Evolutionary conservation across 2,888 invertebrate species (phyloP).

Genomic region (Boloria euphrosyne): DNA sequence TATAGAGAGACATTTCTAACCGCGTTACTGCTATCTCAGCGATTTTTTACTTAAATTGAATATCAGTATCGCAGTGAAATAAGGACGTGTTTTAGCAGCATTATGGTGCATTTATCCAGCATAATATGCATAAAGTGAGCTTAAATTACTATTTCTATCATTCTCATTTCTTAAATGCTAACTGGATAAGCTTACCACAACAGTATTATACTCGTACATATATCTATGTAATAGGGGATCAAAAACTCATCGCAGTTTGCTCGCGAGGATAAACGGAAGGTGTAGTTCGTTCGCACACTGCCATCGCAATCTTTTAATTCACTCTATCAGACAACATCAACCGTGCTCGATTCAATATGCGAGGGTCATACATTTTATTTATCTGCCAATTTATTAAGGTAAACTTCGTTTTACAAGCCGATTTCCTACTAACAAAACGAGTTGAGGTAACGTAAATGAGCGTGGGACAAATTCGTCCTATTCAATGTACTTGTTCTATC

Average conservation of each 20-base stretch:
- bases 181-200: background rate
- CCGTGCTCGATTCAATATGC: slow-evolving; percentile 39
- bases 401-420: background rate
- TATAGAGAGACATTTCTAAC: background rate
- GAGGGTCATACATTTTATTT: slow-evolving; percentile 41
- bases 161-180: background rate
- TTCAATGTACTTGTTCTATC: slow-evolving; percentile 22
- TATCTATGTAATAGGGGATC: slow-evolving; percentile 11
- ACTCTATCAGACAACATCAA: slow-evolving; percentile 54
- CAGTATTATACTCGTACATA: background rate
- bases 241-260: slow-evolving; percentile 24
- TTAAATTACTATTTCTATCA: slow-evolving; percentile 8
- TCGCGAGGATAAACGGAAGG: slow-evolving; percentile 48
- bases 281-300: slow-evolving; percentile 48
- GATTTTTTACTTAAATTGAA: background rate
- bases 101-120: slow-evolving; percentile 54
- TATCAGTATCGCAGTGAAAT: slow-evolving; percentile 4
- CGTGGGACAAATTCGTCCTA: slow-evolving; percentile 31
- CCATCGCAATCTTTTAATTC: slow-evolving; percentile 63
- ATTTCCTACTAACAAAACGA: background rate
- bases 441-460: slow-evolving; percentile 2
- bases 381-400: slow-evolving; percentile 14
- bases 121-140: slow-evolving; percentile 57
- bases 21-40: background rate
- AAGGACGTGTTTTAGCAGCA: slow-evolving; percentile 18